Conservation (phyloP, 1,140 invertebrate species). For the Portunus trituberculatus region DNA sequence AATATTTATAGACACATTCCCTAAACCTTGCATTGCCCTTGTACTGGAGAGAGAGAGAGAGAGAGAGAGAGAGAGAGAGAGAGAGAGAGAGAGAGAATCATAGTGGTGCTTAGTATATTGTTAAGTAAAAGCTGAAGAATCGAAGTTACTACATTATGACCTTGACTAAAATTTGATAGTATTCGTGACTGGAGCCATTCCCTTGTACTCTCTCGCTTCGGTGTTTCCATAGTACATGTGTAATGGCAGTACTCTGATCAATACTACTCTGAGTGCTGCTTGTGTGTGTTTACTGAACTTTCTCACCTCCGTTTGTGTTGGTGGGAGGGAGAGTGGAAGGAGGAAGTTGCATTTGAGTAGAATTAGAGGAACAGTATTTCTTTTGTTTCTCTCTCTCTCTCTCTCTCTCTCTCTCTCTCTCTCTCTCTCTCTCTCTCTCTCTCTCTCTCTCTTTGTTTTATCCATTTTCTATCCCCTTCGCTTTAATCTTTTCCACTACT, state of each 20-base stretch:
- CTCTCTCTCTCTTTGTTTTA: neutral
- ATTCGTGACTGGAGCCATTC: too few relatives aligned
- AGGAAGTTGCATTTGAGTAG: neutral
- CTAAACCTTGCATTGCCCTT: neutral
- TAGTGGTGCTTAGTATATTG: too few relatives aligned
- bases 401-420: slow-evolving; percentile 1
- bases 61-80: slow-evolving; percentile 20
- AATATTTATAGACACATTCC: too few relatives aligned
- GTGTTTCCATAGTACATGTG: too few relatives aligned
- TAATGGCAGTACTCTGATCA: too few relatives aligned
- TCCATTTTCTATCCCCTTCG: neutral
- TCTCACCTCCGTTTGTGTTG: neutral
- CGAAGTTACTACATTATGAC: too few relatives aligned
- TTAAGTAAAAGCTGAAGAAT: too few relatives aligned
- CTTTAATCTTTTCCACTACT: too few relatives aligned
- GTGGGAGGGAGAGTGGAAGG: neutral
- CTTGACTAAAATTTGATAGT: too few relatives aligned
- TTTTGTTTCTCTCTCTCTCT: neutral
- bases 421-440: slow-evolving; percentile 49
- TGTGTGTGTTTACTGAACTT: neutral
- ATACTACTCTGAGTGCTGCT: too few relatives aligned
- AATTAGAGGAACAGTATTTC: neutral
- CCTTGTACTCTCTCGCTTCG: too few relatives aligned
- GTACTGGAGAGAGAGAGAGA: neutral
- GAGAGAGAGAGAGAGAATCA: neutral